Evolutionary conservation across 2,113 vertebrate genomes (phyloP), one percentile per base, ranked within the genome.

Genomic region (Callionymus lyra): DNA sequence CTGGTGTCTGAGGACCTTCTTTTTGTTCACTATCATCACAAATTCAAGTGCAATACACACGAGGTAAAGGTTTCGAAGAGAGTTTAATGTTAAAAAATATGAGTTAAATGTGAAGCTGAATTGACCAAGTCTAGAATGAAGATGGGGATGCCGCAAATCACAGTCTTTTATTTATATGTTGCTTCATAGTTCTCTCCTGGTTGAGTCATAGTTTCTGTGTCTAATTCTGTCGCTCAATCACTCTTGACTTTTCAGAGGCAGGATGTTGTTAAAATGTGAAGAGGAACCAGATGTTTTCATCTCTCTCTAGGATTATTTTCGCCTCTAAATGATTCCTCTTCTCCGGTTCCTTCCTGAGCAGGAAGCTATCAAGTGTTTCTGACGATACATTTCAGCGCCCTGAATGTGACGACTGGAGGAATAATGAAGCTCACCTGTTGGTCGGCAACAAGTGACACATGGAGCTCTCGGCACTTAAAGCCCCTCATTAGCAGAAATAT

Each of bases 201-300:
- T 50, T 64, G 59, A 64, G 39, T 56, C 58, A 58, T 54, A 39
- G 33, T 44, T 39, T 57, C 42, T 35, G 47, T 27, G 47, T 58
- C 43, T 62, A 34, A 11, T 13, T 38, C 38, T 58, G 38, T 53
- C 44, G 18, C 40, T 49, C 34, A 34, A 17, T 47, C 43, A 43
- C 61, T 53, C 41, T 38, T 44, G 41, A 52, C 48, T 52, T 27
- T 47, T 35, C 21, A 38, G 38, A 56, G 44, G 70, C 27, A 27
- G 50, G 50, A 49, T 8, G 35, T 18, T 18, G 10, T 6, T 53
- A 38, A 43, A 42, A 21, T 50, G 41, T 53, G 46, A 42, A 72
- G 48, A 61, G n/a, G 40, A 66, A 49, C 44, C 70, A 74, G 76
- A 76, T 76, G 70, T 65, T 61, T 68, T 36, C 8, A 2, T 13